phyloP scores from a whole-genome alignment of 1,140 invertebrate genomes.

The Bombus waltoni region DNA sequence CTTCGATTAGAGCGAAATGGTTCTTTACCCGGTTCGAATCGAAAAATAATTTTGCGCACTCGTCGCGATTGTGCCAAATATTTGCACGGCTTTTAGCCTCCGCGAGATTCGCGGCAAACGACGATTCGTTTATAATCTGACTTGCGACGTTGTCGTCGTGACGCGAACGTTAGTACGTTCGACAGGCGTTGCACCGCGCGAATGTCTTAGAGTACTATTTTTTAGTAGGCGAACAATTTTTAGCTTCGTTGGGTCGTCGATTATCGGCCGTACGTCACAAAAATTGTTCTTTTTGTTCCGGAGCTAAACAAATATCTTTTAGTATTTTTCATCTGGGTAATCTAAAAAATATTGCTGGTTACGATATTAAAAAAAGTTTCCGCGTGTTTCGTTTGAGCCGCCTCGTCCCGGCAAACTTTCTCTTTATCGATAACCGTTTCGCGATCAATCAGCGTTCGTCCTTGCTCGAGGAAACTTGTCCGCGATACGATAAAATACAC shows the following conservation, averaged over 20 bases:
- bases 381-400: neutral
- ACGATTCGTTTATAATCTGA: slow-evolving; percentile 32
- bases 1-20: neutral
- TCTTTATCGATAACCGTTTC: neutral
- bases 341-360: too few relatives aligned
- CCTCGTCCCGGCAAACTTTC: neutral
- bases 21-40: neutral
- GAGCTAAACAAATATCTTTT: too few relatives aligned
- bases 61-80: neutral
- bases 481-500: neutral
- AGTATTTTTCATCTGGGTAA: too few relatives aligned
- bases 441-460: neutral
- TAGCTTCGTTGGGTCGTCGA: too few relatives aligned
- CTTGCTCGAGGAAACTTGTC: neutral
- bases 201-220: too few relatives aligned
- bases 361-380: neutral
- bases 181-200: too few relatives aligned
- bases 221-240: neutral
- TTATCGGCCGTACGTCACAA: too few relatives aligned
- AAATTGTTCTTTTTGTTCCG: too few relatives aligned
- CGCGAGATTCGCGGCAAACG: neutral
- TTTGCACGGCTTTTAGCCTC: neutral
- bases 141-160: neutral
- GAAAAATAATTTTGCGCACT: neutral
- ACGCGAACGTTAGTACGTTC: slow-evolving; percentile 15